Evolutionary conservation across 1,140 invertebrate species (phyloP).

Genomic region (Drosophila melanogaster): DNA sequence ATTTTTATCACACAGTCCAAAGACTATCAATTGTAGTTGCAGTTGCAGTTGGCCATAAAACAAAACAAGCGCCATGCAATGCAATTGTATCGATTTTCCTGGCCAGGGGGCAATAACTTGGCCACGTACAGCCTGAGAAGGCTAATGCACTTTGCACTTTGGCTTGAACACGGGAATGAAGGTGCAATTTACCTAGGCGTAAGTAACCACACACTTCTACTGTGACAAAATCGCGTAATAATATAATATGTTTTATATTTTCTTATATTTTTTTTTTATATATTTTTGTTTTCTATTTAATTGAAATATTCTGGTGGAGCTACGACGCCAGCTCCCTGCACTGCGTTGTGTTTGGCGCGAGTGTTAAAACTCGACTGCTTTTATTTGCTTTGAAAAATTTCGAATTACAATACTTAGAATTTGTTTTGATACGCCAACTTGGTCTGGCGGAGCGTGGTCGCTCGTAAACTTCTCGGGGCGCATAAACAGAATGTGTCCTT

Average conservation of each 20-base stretch:
- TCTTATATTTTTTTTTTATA: background rate
- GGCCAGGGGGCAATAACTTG: conserved; percentile 79
- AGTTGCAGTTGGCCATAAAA: conserved; percentile 62
- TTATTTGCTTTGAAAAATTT: conserved; percentile 83
- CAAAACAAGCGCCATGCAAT: conserved; percentile 60
- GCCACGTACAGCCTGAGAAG: conserved; percentile 52
- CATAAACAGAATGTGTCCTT: conserved; percentile 77
- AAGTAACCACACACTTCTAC: background rate
- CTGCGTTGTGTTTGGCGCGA: conserved; percentile 73
- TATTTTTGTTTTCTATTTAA: conserved; percentile 1
- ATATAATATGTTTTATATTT: background rate
- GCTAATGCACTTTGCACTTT: conserved; percentile 84
- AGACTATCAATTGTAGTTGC: conserved; percentile 62
- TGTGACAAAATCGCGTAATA: background rate
- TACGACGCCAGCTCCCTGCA: conserved; percentile 35
- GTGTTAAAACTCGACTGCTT: conserved; percentile 81
- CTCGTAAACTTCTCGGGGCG: conserved; percentile 64
- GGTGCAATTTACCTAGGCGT: conserved; percentile 1
- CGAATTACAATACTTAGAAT: conserved; percentile 83
- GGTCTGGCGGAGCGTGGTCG: conserved; percentile 21
- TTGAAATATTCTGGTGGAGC: conserved; percentile 1
- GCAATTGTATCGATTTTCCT: conserved; percentile 78
- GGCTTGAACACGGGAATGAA: conserved; percentile 29
- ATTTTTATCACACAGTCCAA: conserved; percentile 56
- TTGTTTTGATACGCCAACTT: conserved; percentile 65